Conservation (phyloP, 2,888 invertebrate species). For the Drosophila anceps region DNA sequence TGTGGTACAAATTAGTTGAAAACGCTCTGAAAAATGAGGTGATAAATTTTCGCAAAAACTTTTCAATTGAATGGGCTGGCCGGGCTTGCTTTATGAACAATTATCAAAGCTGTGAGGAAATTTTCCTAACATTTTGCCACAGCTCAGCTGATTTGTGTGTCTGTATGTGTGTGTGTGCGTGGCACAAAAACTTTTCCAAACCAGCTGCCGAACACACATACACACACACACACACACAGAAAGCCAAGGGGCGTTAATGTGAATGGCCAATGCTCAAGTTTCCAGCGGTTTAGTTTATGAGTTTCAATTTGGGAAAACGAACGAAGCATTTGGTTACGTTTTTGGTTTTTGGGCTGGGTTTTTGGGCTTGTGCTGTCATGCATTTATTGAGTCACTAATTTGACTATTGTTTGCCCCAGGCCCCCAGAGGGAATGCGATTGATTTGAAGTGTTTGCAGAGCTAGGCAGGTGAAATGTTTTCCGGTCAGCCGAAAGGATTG, state of each 20-base stretch:
- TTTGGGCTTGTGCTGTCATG: slow-evolving; percentile 39
- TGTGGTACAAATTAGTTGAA: slow-evolving; percentile 70
- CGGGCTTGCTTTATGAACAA: slow-evolving; percentile 55
- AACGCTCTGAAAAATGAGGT: slow-evolving; percentile 69
- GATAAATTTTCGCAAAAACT: slow-evolving; percentile 63
- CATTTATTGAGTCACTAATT: slow-evolving; percentile 56
- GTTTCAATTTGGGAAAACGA: slow-evolving; percentile 16
- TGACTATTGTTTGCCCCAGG: slow-evolving; percentile 41
- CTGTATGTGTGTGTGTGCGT: slow-evolving; percentile 47
- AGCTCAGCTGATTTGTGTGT: slow-evolving; percentile 40
- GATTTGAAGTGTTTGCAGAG: slow-evolving; percentile 23
- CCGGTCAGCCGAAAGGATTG: slow-evolving; percentile 4
- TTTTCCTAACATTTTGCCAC: slow-evolving; percentile 32
- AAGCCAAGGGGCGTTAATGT: slow-evolving; percentile 27
- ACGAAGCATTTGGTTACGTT: background rate
- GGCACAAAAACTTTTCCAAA: slow-evolving; percentile 44
- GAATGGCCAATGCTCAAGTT: slow-evolving; percentile 45
- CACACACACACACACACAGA: background rate
- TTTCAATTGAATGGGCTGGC: slow-evolving; percentile 47
- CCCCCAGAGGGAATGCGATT: slow-evolving; percentile 17
- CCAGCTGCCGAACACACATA: slow-evolving; percentile 39
- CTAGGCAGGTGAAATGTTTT: slow-evolving; percentile 21
- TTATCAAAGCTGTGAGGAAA: slow-evolving; percentile 60
- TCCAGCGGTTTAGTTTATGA: slow-evolving; percentile 43
- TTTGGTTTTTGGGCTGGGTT: background rate